A percentile compares a stretch with the other conserved stretches of the same genome.
Conservation (phyloP, 2,888 invertebrate species). For the Cenopis cana region DNA sequence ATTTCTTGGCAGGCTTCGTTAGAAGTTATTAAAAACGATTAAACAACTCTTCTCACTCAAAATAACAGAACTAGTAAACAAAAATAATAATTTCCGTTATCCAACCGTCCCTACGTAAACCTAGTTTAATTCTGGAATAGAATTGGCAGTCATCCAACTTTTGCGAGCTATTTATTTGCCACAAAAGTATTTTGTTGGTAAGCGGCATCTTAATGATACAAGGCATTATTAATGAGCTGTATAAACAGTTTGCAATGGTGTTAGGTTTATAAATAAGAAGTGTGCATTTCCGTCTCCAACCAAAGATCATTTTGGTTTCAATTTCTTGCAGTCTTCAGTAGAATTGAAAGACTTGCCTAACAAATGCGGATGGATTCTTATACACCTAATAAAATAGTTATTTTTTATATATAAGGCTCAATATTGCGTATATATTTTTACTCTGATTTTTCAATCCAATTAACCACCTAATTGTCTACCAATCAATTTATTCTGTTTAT, state of each 20-base stretch:
- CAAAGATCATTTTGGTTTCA: not conserved
- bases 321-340: too few relatives aligned
- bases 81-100: constrained; percentile 30
- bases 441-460: not conserved
- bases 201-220: constrained; percentile 29
- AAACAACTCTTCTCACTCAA: too few relatives aligned
- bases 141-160: constrained; percentile 26
- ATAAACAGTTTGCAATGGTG: not conserved
- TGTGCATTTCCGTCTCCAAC: not conserved
- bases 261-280: not conserved
- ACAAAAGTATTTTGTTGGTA: constrained; percentile 27
- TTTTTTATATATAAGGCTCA: not conserved
- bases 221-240: constrained; percentile 17
- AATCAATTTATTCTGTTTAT: constrained; percentile 30
- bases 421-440: not conserved
- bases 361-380: too few relatives aligned
- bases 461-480: not conserved
- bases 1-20: too few relatives aligned
- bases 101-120: constrained; percentile 30
- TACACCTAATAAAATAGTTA: too few relatives aligned
- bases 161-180: constrained; percentile 20
- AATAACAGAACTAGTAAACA: constrained; percentile 2
- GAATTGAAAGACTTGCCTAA: too few relatives aligned
- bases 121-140: constrained; percentile 40
- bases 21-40: too few relatives aligned